Base-by-base conservation (phyloP, 2,113 vertebrate genomes). In the Talpa occidentalis region DNA sequence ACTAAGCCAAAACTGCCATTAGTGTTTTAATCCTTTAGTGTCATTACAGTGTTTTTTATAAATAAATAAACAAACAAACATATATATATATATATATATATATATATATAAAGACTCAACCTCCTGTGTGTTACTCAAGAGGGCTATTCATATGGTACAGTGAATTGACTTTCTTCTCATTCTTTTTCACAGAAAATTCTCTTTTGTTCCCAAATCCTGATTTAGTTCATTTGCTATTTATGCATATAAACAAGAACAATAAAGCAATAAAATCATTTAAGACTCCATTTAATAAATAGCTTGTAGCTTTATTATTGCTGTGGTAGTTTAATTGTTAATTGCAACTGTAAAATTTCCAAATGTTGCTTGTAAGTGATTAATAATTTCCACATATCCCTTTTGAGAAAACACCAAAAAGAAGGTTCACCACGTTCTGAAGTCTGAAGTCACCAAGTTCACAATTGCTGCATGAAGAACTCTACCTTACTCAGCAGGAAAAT, bases 211-310 rank as follows among this genome's bases (percentile, higher is more conserved):
- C 60, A 66, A 42, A 80, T 47, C 26, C 19, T 66, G 40, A 52
- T 62, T 90, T 82, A 67, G 8, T 52, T 92, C 47, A 69, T 56
- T 62, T 90, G 72, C 85, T 74, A 66, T 90, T 82, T 62, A 84
- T 16, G 91, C 49, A 56, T 56, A 19, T 28, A 73, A 86, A 78
- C 7, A 59, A 90, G 76, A 86, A 69, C 6, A 76, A 89, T 37
- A n/a, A 44, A 74, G 24, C 44, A 91, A 76, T 52, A 83, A 78
- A 95, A 54, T 2, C 44, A 88, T 6, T 10, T 17, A 76, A 59
- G 15, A 17, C 3, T 88, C 52, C 16, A 59, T 35, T 67, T 72
- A 66, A 94, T 21, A 24, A 24, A 40, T 32, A 59, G 24, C 30
- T 88, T 81, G 1, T 19, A 60, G 35, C 62, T 79, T 60, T 70